phyloP scores from a whole-genome alignment of 2,888 invertebrate genomes.

The Eudasyphora cyanicolor region DNA sequence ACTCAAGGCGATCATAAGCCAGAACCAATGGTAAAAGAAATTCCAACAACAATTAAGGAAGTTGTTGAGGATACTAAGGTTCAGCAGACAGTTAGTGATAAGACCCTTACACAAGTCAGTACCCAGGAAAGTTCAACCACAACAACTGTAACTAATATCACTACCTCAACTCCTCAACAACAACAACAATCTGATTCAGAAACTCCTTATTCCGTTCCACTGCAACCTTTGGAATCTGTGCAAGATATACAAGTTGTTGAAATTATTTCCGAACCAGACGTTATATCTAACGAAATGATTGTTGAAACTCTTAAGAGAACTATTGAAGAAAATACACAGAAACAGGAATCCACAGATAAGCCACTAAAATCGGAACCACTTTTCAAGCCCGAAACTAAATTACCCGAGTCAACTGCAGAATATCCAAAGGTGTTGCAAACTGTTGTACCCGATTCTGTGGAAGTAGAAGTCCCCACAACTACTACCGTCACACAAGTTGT shows the following conservation, averaged over 20 bases:
- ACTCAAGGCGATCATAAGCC: too few species aligned
- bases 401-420: neutral
- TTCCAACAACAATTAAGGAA: too few species aligned
- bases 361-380: too few species aligned
- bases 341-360: too few species aligned
- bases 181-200: neutral
- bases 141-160: neutral
- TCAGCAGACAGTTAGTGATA: too few species aligned
- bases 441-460: neutral
- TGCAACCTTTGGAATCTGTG: constrained; percentile 16
- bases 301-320: neutral
- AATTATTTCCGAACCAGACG: neutral
- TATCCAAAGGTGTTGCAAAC: too few species aligned
- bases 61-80: too few species aligned
- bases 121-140: neutral
- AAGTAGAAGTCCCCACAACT: constrained; percentile 63
- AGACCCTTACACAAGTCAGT: too few species aligned
- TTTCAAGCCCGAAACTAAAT: neutral
- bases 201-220: neutral
- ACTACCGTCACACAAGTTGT: constrained; percentile 54
- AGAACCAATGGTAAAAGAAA: too few species aligned
- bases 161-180: neutral
- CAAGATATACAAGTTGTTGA: neutral
- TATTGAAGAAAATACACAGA: neutral
- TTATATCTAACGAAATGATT: neutral